Base-by-base conservation (phyloP, 2,888 invertebrate genomes). In the Psylliodes chrysocephalus region DNA sequence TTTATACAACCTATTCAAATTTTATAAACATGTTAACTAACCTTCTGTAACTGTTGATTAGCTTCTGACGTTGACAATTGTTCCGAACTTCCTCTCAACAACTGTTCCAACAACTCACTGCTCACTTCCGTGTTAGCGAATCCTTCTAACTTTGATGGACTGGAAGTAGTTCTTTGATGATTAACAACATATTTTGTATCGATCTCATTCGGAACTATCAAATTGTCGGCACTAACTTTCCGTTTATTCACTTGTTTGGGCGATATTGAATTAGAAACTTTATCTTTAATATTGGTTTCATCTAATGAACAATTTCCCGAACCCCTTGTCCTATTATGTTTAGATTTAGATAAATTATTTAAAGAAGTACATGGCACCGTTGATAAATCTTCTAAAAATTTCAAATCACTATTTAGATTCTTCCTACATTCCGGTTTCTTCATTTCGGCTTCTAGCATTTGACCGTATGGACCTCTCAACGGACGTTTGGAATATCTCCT, bases 361-460 rank as follows among this genome's bases (percentile, higher is more conserved):
- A 68, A 53, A 55, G 69, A 67, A 60, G 69, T 61, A 18, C 68
- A 54, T 17, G 66, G 49, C 40, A 56, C 72, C 54, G 71, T 71
- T 3, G 82, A 75, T 52, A 83, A 73, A 60, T 86, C 85, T 56
- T 85, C 84, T 18, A 86, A 76, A 73, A 86, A 86, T 71, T 85
- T 84, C 47, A 89, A 81, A 44, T 89, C 87, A 71, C 86, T 87
- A 64, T 85, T 86, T 64, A 86, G 84, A 65, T 86, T 86, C 66
- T 83, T 82, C 25, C 82, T 78, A 6, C 81, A 74, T 70, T 87
- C 87, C 0, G 90, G 89, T 75, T 90, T 90, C 65, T 90, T 91
- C 89, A 92, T 91, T 82, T 92, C 91, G 0, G 91, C 91, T 77
- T 92, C 91, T 19, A 92, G 81, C 91, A 92, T 91, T 79, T 91